Evolutionary conservation across 2,797 vertebrate species (phyloP), one percentile per base, ranked within the genome.

Genomic region (Caiman crocodilus): DNA sequence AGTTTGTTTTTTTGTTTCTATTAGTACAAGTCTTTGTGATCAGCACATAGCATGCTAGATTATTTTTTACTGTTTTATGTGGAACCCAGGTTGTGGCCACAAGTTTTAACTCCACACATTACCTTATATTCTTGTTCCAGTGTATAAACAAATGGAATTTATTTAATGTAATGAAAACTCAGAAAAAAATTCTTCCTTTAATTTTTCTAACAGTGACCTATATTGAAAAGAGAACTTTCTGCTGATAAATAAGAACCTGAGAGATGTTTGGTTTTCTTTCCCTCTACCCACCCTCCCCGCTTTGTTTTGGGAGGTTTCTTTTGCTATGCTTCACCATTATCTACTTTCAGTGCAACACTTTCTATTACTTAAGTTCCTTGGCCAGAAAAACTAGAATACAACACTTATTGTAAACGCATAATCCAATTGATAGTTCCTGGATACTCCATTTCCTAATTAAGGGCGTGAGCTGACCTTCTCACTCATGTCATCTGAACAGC

Each of bases 161-260:
- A 5, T 42, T 42, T 11, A 84, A 17, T 26, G 13, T 35, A 0
- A 0, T 5, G 2, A 79, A 81, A 25, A 58, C 35, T 59, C 4
- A 71, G 15, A 79, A 17, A 42, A 50, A 50, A 50, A 50, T 50
- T 50, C 42, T 50, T 50, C 42, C 10, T 79, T 60, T 1, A 0
- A 21, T 25, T 59, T 76, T 82, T 69, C 64, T 60, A 23, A 1
- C 32, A 79, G 50, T 14, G 58, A 56, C 25, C 20, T 21, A 50
- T 25, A 71, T 50, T 64, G 60, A 9, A 67, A 0, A 61, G 12
- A 69, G 25, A 57, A 18, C 5, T 76, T 1, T n/a, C 73, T 64
- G 35, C 35, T 3, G 71, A 76, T 17, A 84, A 85, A 21, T 4
- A 4, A 73, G 6, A 3, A 1, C 3, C n/a, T 2, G 4, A 81